Evolutionary conservation across 2,797 vertebrate species (phyloP).

Genomic region (Pseudochirops cupreus): DNA sequence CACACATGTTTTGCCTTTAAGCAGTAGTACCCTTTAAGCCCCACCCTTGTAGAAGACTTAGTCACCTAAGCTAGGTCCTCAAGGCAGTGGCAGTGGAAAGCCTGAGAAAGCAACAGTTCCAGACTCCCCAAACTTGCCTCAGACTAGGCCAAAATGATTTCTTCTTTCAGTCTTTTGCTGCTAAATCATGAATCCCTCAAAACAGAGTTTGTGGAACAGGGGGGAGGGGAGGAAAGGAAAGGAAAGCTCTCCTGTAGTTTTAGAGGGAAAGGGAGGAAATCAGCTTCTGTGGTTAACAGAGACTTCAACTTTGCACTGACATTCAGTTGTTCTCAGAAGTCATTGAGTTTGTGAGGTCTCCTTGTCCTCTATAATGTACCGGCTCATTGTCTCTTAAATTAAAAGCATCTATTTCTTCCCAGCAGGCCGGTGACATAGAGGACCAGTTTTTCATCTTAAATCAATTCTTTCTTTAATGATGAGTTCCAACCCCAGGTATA

Average conservation of each 20-base stretch:
- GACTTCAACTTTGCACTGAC: background rate
- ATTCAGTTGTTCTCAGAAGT: slow-evolving; percentile 5
- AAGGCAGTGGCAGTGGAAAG: background rate
- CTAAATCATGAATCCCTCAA: background rate
- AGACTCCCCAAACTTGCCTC: too few species aligned
- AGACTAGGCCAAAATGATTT: background rate
- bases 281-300: background rate
- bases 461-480: background rate
- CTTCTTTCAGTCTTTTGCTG: too few species aligned
- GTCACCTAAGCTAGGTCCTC: background rate
- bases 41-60: background rate
- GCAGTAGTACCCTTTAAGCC: background rate
- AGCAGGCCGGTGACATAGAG: background rate
- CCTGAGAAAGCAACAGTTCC: background rate
- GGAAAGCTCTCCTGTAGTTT: background rate
- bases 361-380: slow-evolving; percentile 3
- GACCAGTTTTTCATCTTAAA: background rate
- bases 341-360: fast-evolving
- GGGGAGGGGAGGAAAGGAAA: background rate
- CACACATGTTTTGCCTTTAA: background rate
- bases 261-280: background rate
- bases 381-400: slow-evolving; percentile 24
- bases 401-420: slow-evolving; percentile 17
- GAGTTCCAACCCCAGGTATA: background rate
- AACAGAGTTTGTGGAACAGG: background rate